These are phyloP conservation scores for Sus scrofa DNA, from an alignment of 2,113 vertebrate genomes.

Conservation along the genomic window DNA sequence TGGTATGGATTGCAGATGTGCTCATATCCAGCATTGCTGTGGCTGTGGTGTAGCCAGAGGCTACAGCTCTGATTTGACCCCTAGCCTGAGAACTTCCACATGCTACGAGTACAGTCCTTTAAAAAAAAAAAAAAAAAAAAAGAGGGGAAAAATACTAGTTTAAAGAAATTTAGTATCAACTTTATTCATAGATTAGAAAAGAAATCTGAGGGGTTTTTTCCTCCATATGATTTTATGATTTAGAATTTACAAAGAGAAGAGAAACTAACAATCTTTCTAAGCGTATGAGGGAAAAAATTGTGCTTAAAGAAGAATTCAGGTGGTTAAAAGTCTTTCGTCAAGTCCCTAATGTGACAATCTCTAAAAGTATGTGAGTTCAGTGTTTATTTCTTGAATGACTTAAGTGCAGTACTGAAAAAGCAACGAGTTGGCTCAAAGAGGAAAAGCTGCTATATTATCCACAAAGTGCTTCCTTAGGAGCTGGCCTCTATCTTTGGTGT, in stretches of 20 bases:
- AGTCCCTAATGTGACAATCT: background rate
- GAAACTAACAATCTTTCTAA: constrained; percentile 31
- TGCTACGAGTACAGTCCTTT: too few species aligned
- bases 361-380: background rate
- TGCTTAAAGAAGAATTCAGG: constrained; percentile 1
- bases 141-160: background rate
- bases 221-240: background rate
- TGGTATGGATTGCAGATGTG: too few species aligned
- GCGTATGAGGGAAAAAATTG: background rate
- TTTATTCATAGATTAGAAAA: background rate
- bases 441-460: background rate
- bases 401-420: background rate
- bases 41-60: too few species aligned
- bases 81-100: too few species aligned
- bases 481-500: background rate
- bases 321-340: background rate
- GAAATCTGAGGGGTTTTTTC: background rate
- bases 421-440: background rate
- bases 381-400: background rate
- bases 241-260: constrained; percentile 34
- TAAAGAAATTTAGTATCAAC: background rate
- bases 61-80: background rate
- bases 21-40: too few species aligned
- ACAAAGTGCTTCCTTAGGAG: background rate
- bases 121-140: too few species aligned